phyloP scores from a whole-genome alignment of 2,888 invertebrate species.

The Himalopsyche anomala region DNA sequence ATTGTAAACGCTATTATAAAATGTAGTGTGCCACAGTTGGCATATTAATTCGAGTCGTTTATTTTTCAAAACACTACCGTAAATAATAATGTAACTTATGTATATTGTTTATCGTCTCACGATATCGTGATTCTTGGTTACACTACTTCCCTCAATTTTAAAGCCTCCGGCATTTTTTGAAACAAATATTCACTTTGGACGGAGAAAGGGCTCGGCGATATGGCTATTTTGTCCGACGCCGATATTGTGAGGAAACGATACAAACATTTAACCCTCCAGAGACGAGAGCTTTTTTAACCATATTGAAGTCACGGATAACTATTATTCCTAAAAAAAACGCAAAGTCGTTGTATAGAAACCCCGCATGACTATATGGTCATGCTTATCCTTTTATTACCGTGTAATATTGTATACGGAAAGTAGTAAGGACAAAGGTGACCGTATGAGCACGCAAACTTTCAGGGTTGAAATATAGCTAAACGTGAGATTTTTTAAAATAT shows the following conservation, averaged over 20 bases:
- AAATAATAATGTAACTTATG: constrained; percentile 19
- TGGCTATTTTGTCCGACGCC: not conserved
- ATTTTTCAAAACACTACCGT: constrained; percentile 32
- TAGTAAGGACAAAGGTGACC: too few species aligned
- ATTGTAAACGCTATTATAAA: not conserved
- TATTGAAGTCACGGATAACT: too few species aligned
- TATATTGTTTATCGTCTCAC: not conserved
- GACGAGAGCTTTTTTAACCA: too few species aligned
- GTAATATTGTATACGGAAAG: too few species aligned
- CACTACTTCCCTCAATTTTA: constrained; percentile 12
- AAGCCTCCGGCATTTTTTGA: not conserved
- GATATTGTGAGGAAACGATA: not conserved
- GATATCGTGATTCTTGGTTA: constrained; percentile 27
- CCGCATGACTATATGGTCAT: too few species aligned
- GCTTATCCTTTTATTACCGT: too few species aligned
- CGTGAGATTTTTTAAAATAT: too few species aligned
- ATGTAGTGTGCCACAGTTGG: not conserved
- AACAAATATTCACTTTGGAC: constrained; percentile 4
- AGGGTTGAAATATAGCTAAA: too few species aligned
- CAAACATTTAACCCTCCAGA: too few species aligned
- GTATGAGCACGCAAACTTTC: too few species aligned
- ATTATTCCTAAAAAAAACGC: too few species aligned
- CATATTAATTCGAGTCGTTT: not conserved
- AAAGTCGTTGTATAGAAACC: too few species aligned
- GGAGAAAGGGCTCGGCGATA: not conserved